A percentile compares a stretch with the other conserved stretches of the same genome.
phyloP scores from a whole-genome alignment of 2,888 invertebrate genomes.

The Papilio elwesi region DNA sequence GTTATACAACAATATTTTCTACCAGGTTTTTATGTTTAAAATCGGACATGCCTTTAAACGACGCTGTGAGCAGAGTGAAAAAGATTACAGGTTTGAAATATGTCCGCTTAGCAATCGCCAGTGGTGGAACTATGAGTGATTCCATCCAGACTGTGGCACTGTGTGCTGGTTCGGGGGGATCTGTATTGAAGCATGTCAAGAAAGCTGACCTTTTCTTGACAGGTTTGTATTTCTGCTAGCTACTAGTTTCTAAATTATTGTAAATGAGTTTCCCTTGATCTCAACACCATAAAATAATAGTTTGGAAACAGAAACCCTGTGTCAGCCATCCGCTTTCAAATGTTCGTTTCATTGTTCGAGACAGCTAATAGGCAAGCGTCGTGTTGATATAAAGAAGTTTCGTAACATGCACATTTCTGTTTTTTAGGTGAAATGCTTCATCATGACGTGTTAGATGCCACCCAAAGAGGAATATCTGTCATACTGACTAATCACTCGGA shows the following conservation, averaged over 20 bases:
- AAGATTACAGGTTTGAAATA: slow-evolving; percentile 86
- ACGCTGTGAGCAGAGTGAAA: slow-evolving; percentile 88
- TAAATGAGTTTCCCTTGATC: too few species aligned
- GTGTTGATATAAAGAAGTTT: too few species aligned
- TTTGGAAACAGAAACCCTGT: not conserved
- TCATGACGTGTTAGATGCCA: slow-evolving; percentile 95
- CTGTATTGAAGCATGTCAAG: slow-evolving; percentile 87
- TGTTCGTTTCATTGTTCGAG: too few species aligned
- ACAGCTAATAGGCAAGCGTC: too few species aligned
- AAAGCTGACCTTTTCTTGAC: slow-evolving; percentile 93
- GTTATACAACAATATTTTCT: slow-evolving; percentile 32
- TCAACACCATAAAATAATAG: too few species aligned
- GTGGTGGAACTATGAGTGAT: slow-evolving; percentile 67
- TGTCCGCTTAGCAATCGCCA: slow-evolving; percentile 89
- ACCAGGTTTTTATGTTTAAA: slow-evolving; percentile 65
- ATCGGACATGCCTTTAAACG: slow-evolving; percentile 71
- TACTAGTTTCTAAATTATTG: too few species aligned
- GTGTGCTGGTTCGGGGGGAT: slow-evolving; percentile 95
- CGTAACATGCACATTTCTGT: not conserved
- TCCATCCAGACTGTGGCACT: slow-evolving; percentile 88
- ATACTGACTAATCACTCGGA: slow-evolving; percentile 97
- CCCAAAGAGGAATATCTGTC: slow-evolving; percentile 90
- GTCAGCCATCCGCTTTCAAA: too few species aligned
- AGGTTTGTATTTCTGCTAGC: slow-evolving; percentile 63
- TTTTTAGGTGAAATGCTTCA: slow-evolving; percentile 94